Evolutionary conservation across 2,113 vertebrate genomes (phyloP).

Genomic region (Thunnus thynnus): DNA sequence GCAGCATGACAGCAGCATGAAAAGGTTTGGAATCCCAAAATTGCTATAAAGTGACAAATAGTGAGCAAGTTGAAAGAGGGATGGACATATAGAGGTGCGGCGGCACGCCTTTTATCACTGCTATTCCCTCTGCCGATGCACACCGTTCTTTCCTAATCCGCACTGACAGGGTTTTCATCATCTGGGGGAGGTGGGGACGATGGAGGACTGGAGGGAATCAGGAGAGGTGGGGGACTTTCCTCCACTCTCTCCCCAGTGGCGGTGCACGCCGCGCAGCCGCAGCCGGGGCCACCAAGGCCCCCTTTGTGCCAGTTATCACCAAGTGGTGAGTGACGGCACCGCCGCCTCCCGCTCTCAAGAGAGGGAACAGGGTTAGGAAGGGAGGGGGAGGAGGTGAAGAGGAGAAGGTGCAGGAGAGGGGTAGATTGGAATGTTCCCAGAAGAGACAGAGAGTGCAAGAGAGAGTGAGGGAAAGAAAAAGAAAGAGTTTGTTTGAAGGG

Average conservation of each 20-base stretch:
- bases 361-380: slow-evolving; percentile 35
- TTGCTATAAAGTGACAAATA: slow-evolving; percentile 73
- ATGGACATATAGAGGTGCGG: slow-evolving; percentile 61
- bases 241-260: slow-evolving; percentile 67
- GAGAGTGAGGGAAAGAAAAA: slow-evolving; percentile 40
- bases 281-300: slow-evolving; percentile 79
- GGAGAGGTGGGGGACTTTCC: slow-evolving; percentile 69
- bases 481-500: slow-evolving; percentile 62
- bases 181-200: slow-evolving; percentile 64
- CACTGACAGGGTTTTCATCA: slow-evolving; percentile 84
- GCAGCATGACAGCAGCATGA: slow-evolving; percentile 61
- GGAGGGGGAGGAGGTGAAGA: slow-evolving; percentile 48
- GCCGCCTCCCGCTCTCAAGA: slow-evolving; percentile 76
- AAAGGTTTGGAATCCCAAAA: slow-evolving; percentile 74
- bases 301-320: slow-evolving; percentile 84
- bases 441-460: slow-evolving; percentile 63
- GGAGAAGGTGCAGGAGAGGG: slow-evolving; percentile 71
- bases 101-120: slow-evolving; percentile 68
- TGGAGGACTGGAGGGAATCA: slow-evolving; percentile 57
- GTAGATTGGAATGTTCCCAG: slow-evolving; percentile 81
- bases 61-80: slow-evolving; percentile 66
- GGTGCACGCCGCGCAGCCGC: slow-evolving; percentile 51
- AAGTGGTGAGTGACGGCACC: slow-evolving; percentile 80
- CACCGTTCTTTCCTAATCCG: slow-evolving; percentile 78
- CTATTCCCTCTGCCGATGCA: slow-evolving; percentile 55